A percentile compares a stretch with the other conserved stretches of the same genome.
Evolutionary conservation across 1,140 invertebrate species (phyloP).

Genomic region (Cotesia vestalis): DNA sequence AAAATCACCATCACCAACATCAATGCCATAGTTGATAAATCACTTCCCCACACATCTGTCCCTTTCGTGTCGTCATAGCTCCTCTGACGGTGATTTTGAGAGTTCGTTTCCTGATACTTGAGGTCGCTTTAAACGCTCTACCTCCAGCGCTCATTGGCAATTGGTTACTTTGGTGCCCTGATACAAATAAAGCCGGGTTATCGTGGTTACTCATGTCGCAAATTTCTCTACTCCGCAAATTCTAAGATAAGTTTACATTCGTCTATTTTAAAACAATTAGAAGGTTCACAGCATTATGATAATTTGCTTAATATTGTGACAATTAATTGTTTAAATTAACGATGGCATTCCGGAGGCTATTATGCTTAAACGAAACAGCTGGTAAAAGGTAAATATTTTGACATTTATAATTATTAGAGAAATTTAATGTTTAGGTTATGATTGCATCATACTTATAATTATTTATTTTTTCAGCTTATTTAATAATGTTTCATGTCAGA

Average conservation of each 20-base stretch:
- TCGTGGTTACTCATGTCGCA: too few relatives aligned
- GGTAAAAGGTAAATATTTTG: conserved; percentile 47
- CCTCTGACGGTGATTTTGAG: too few relatives aligned
- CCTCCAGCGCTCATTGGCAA: too few relatives aligned
- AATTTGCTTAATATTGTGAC: background rate
- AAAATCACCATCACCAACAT: conserved; percentile 28
- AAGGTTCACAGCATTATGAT: background rate
- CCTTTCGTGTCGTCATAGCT: background rate
- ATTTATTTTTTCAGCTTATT: conserved; percentile 48
- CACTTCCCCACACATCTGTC: conserved; percentile 9
- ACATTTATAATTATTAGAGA: background rate
- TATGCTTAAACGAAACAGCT: conserved; percentile 43
- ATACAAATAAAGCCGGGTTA: too few relatives aligned
- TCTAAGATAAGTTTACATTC: too few relatives aligned
- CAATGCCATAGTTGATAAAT: conserved; percentile 24
- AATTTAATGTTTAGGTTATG: background rate
- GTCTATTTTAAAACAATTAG: too few relatives aligned
- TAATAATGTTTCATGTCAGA: conserved; percentile 44
- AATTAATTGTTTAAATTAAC: background rate
- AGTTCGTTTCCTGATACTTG: background rate
- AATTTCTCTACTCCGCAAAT: too few relatives aligned
- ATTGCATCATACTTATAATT: background rate
- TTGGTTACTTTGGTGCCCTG: too few relatives aligned
- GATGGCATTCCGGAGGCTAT: conserved; percentile 49
- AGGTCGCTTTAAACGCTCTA: background rate